Conservation (phyloP, 2,888 invertebrate species). For the Candidula unifasciata region DNA sequence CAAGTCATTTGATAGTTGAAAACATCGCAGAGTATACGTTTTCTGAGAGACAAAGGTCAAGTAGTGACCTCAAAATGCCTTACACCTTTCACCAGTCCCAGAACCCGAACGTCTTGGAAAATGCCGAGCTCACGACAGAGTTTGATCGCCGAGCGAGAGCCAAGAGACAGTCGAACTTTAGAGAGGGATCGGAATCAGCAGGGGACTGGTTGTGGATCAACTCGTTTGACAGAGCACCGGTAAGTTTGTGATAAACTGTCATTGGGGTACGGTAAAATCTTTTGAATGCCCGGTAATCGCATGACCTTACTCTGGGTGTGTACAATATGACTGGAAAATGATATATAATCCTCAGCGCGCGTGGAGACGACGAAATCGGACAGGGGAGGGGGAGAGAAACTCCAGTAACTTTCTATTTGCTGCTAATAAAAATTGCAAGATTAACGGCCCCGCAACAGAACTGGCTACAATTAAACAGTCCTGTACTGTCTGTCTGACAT, state of each 20-base stretch:
- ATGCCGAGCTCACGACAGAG: not conserved
- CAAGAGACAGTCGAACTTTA: constrained; percentile 15
- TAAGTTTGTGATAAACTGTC: constrained; percentile 21
- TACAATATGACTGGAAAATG: no score
- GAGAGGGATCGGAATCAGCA: constrained; percentile 27
- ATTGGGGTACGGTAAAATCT: no score
- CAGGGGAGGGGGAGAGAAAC: no score
- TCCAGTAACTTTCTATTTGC: no score
- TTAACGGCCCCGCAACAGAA: no score
- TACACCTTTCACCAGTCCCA: not conserved
- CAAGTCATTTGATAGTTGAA: constrained; percentile 7
- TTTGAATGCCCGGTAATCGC: no score
- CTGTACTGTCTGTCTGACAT: no score
- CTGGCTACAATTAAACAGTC: no score
- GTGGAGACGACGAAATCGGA: no score
- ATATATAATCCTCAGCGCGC: no score
- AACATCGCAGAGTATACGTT: constrained; percentile 7
- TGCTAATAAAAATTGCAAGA: no score
- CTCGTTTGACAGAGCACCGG: constrained; percentile 49
- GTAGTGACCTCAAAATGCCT: constrained; percentile 33
- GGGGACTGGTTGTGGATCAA: constrained; percentile 51
- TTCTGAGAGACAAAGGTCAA: not conserved
- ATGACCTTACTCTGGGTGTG: no score
- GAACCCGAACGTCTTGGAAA: not conserved
- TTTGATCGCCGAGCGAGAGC: not conserved